Evolutionary conservation across 2,888 invertebrate genomes (phyloP).

Genomic region (Amphipyra tragopoginis): DNA sequence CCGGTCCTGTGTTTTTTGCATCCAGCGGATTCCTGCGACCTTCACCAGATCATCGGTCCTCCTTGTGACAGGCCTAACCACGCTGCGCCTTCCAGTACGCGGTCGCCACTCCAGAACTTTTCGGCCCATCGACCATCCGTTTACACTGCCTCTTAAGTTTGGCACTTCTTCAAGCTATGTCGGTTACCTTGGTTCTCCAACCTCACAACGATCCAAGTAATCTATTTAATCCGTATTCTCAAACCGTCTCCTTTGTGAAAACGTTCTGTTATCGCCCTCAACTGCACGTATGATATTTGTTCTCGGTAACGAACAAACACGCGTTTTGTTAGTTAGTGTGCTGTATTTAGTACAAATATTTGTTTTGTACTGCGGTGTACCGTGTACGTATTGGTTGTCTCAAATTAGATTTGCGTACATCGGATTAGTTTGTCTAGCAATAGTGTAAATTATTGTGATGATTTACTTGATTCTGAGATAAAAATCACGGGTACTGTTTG

Average conservation of each 20-base stretch:
- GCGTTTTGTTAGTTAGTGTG: conserved; percentile 52
- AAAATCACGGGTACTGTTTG: too few relatives aligned
- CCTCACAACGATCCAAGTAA: background rate
- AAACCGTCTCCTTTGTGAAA: conserved; percentile 12
- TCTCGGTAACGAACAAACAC: conserved; percentile 50
- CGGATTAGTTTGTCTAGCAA: conserved; percentile 30
- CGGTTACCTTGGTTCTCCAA: too few relatives aligned
- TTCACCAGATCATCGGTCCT: too few relatives aligned
- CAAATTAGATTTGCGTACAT: conserved; percentile 51
- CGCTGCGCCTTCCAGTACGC: too few relatives aligned
- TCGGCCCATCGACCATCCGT: too few relatives aligned
- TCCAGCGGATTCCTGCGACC: too few relatives aligned
- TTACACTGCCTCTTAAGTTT: too few relatives aligned
- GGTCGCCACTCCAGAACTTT: too few relatives aligned
- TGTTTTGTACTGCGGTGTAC: conserved; percentile 17
- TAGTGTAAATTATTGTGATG: background rate
- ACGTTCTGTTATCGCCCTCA: conserved; percentile 16
- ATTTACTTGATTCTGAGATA: background rate
- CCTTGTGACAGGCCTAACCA: too few relatives aligned
- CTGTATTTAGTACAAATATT: conserved; percentile 47
- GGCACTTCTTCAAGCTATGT: too few relatives aligned
- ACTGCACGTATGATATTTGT: conserved; percentile 38
- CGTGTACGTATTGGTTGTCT: conserved; percentile 30
- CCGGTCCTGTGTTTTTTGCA: too few relatives aligned
- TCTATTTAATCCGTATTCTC: conserved; percentile 13